Conservation (phyloP, 1,140 invertebrate species). For the Megathymus violae region DNA sequence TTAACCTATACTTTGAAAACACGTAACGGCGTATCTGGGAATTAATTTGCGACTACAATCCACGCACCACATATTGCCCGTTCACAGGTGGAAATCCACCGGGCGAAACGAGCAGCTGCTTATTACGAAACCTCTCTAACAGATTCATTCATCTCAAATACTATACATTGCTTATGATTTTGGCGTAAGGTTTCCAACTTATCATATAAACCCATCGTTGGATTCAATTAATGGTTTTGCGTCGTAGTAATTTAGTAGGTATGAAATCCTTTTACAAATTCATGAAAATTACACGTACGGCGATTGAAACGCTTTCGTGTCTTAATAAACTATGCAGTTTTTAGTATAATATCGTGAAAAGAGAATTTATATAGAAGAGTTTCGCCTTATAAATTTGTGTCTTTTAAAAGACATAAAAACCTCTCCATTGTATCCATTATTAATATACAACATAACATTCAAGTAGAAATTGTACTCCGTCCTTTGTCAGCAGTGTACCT, state of each 20-base stretch:
- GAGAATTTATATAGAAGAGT: background rate
- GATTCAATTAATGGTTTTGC: background rate
- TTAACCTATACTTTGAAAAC: conserved; percentile 27
- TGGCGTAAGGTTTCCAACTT: background rate
- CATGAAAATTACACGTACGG: background rate
- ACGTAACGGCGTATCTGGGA: conserved; percentile 32
- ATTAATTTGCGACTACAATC: conserved; percentile 33
- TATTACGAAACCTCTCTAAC: conserved; percentile 11
- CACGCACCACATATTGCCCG: conserved; percentile 30
- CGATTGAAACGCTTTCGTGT: conserved; percentile 2
- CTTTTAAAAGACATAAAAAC: too few relatives aligned
- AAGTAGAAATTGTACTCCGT: too few relatives aligned
- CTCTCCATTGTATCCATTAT: too few relatives aligned
- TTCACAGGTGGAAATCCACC: conserved; percentile 17
- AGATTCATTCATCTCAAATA: background rate
- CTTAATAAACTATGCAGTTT: conserved; percentile 4
- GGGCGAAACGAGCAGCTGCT: conserved; percentile 24
- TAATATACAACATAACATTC: too few relatives aligned
- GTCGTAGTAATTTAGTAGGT: background rate
- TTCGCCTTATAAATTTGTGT: too few relatives aligned
- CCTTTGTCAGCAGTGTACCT: too few relatives aligned
- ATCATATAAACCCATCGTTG: background rate
- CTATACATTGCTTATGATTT: background rate
- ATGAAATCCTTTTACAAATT: conserved; percentile 16
- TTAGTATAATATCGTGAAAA: background rate